Evolutionary conservation across 2,113 vertebrate genomes (phyloP), one percentile per base, ranked within the genome.

Genomic region (Panurus biarmicus): DNA sequence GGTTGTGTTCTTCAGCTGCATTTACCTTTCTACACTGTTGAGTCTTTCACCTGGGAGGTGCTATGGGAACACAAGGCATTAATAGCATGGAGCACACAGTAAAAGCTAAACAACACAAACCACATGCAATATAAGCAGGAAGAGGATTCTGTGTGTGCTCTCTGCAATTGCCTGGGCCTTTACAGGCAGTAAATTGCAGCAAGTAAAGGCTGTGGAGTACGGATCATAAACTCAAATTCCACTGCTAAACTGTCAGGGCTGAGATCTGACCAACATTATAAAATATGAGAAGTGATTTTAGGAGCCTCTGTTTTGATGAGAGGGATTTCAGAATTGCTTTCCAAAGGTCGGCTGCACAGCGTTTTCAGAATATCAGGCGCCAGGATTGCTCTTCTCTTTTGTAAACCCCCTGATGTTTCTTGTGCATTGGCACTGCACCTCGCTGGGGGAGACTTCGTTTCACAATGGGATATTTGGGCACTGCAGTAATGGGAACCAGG

Each of bases 381-480:
- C 94, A 71, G 87, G 87, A 58, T 31, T 93, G 93, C 93, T 89
- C 84, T 95, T 89, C 73, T 84, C 89, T 96, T 94, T 84, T 93
- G 84, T 84, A 66, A 95, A 84, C 87, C 94, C 95, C 93, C 91
- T 64, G 93, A 81, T 93, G 94, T 64, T 82, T 78, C 91, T 91
- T 89, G 81, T 88, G 82, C 22, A 0, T 83, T 95, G 94, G 85
- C 89, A 87, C 89, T 56, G 67, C 94, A 93, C 89, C 91, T 96
- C 82, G 1, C 90, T 86, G 90, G 89, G 85, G 85, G 95, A 90
- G 89, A 84, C 84, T 89, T 77, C 45, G 67, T 73, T 94, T 90
- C 87, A 95, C 90, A 94, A 83, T 89, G 60, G 94, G 94, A 87
- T 90, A 91, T 94, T 94, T 96, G 81, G 94, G 67, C 91, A 87